These are phyloP conservation scores for Boleophthalmus pectinirostris DNA, from an alignment of 2,113 vertebrate genomes.

Conservation along the genomic window DNA sequence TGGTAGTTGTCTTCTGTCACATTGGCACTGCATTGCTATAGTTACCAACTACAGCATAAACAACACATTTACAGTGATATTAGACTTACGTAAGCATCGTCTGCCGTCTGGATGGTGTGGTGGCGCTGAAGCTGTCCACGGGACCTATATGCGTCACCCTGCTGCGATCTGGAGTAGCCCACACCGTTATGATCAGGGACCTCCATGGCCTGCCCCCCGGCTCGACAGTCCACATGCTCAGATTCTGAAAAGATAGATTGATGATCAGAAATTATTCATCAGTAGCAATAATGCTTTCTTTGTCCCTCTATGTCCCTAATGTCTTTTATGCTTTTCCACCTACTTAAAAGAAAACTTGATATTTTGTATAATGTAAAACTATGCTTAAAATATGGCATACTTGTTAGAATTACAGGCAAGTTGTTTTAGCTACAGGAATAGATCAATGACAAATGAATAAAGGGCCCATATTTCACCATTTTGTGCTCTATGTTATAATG, in stretches of 20 bases:
- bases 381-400: too few species aligned
- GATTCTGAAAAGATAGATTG: slow-evolving; percentile 46
- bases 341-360: too few species aligned
- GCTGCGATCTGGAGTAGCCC: slow-evolving; percentile 76
- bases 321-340: too few species aligned
- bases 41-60: background rate
- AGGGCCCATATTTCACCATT: too few species aligned
- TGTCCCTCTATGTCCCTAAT: background rate
- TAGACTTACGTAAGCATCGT: slow-evolving; percentile 92
- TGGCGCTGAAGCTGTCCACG: slow-evolving; percentile 90
- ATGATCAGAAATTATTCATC: background rate
- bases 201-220: slow-evolving; percentile 84
- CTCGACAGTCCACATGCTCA: slow-evolving; percentile 84
- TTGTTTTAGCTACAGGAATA: too few species aligned
- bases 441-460: too few species aligned
- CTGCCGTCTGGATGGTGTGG: slow-evolving; percentile 97
- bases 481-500: too few species aligned
- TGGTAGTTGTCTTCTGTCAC: background rate
- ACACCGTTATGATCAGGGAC: slow-evolving; percentile 87
- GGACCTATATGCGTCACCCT: slow-evolving; percentile 81
- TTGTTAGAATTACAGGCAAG: too few species aligned
- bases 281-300: background rate
- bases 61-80: background rate
- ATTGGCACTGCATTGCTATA: background rate
- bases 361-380: too few species aligned